Conservation (phyloP, 1,140 invertebrate species). For the Rhyzopertha dominica region DNA sequence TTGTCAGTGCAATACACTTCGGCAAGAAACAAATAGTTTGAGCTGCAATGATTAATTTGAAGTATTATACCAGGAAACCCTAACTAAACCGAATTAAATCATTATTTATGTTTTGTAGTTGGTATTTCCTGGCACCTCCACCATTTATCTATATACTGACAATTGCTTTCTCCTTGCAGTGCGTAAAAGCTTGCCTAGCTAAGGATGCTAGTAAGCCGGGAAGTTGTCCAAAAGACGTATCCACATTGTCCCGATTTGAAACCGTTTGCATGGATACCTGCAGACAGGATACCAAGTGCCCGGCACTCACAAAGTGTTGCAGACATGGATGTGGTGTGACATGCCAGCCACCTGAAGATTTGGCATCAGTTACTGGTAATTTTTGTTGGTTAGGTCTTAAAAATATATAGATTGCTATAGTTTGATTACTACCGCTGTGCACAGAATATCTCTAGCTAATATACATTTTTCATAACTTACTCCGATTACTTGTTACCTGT, state of each 20-base stretch:
- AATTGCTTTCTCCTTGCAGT: constrained; percentile 25
- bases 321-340: constrained; percentile 58
- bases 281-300: constrained; percentile 56
- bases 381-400: background rate
- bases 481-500: no score
- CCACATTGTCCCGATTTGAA: constrained; percentile 48
- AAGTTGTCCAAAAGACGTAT: constrained; percentile 23
- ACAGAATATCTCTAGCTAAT: no score
- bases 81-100: no score
- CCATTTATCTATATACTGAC: background rate
- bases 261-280: constrained; percentile 58
- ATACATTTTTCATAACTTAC: no score
- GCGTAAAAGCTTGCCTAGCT: constrained; percentile 29
- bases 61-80: no score
- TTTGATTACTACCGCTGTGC: background rate
- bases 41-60: no score
- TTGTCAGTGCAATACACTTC: no score
- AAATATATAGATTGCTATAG: background rate
- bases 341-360: constrained; percentile 54
- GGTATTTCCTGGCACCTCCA: no score
- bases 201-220: constrained; percentile 29
- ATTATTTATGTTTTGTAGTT: no score
- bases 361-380: constrained; percentile 44
- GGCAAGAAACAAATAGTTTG: no score
- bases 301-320: constrained; percentile 60